phyloP scores from a whole-genome alignment of 2,113 vertebrate species.

The Brachyistius frenatus region DNA sequence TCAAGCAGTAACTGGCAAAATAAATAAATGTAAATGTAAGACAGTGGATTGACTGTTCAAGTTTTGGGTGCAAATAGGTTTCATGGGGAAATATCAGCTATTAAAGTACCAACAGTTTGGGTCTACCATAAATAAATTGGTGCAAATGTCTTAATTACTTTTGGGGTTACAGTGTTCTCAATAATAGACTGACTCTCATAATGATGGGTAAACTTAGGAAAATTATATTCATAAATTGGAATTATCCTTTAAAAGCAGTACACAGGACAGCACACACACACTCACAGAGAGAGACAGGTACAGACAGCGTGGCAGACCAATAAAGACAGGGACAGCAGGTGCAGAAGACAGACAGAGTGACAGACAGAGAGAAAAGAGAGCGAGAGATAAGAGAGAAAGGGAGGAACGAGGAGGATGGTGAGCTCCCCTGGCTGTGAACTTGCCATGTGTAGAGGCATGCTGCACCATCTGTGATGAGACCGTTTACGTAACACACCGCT shows the following conservation, averaged over 20 bases:
- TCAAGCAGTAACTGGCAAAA: no score
- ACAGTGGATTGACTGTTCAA: no score
- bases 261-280: neutral
- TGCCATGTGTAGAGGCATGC: conserved; percentile 60
- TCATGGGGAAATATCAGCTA: no score
- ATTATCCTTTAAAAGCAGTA: neutral
- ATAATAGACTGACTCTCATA: neutral
- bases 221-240: neutral
- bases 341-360: conserved; percentile 41
- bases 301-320: conserved; percentile 1
- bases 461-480: conserved; percentile 73
- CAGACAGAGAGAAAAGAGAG: conserved; percentile 7
- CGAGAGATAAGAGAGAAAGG: conserved; percentile 11
- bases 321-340: conserved; percentile 43
- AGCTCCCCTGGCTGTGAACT: conserved; percentile 51
- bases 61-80: no score
- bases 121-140: no score
- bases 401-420: conserved; percentile 37
- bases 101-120: no score
- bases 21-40: no score
- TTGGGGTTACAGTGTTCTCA: neutral
- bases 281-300: neutral
- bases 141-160: neutral
- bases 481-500: conserved; percentile 64
- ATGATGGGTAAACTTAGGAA: neutral